Conservation (phyloP, 2,113 vertebrate genomes). For the Calypte anna region DNA sequence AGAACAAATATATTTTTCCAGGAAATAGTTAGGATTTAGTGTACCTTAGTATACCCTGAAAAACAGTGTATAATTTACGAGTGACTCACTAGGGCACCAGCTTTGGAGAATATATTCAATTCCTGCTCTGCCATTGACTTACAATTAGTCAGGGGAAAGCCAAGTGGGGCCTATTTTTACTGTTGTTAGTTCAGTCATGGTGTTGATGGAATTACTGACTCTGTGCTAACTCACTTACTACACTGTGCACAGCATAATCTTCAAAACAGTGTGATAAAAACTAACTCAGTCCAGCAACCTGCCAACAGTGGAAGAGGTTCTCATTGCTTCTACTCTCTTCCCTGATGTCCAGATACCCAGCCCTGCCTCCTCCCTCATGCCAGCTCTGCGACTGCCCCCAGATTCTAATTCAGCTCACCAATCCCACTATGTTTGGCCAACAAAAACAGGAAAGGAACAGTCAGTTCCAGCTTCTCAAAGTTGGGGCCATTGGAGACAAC, state of each 20-base stretch:
- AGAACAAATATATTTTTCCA: conserved; percentile 35
- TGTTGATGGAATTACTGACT: conserved; percentile 30
- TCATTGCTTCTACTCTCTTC: not conserved
- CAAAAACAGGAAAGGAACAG: not conserved
- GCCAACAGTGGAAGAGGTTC: not conserved
- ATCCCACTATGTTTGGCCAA: not conserved
- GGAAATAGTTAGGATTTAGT: not conserved
- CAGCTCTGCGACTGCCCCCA: not conserved
- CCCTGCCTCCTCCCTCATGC: not conserved
- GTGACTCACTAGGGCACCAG: conserved; percentile 19
- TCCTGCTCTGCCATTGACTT: not conserved
- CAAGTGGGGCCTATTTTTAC: not conserved
- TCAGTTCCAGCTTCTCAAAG: not conserved
- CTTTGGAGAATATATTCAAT: not conserved
- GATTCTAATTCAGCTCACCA: not conserved
- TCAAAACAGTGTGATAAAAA: not conserved
- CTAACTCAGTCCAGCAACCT: not conserved
- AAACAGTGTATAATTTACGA: not conserved
- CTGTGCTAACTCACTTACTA: not conserved
- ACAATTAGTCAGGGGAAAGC: conserved; percentile 15
- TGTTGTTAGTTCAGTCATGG: not conserved
- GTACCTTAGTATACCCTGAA: not conserved
- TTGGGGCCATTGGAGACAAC: not conserved
- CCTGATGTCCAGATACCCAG: not conserved
- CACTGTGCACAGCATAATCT: not conserved